Percentiles rank a stretch among this genome's conserved stretches.
phyloP scores from a whole-genome alignment of 1,140 invertebrate species.

The Cecropterus lyciades region DNA sequence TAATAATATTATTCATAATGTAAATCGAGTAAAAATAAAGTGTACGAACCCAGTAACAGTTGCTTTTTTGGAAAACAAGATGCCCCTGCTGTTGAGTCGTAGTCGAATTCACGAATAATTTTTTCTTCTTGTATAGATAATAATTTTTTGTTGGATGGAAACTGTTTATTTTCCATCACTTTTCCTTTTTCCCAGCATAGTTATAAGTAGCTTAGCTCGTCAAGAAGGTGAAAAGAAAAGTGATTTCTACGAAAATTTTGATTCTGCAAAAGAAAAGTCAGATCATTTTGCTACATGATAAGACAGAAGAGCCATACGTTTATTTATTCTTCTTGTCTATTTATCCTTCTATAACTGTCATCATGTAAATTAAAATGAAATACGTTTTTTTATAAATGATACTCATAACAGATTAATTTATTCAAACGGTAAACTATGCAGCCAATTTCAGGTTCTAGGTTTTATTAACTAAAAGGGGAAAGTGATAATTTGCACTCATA shows the following conservation, averaged over 20 bases:
- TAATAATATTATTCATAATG: not conserved
- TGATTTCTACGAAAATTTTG: conserved; percentile 53
- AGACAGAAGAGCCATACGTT: conserved; percentile 7
- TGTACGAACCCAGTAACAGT: conserved; percentile 54
- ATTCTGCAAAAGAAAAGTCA: conserved; percentile 52
- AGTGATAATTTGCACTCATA: too few species aligned
- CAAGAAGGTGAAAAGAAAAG: conserved; percentile 40
- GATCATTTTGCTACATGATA: conserved; percentile 48
- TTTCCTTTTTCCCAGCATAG: conserved; percentile 72
- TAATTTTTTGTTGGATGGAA: conserved; percentile 67
- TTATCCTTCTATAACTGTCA: not conserved
- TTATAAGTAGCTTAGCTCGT: conserved; percentile 44
- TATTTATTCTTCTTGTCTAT: conserved; percentile 18
- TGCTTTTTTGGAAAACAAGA: conserved; percentile 51
- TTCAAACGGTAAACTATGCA: too few species aligned
- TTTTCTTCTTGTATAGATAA: conserved; percentile 71
- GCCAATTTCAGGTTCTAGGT: too few species aligned
- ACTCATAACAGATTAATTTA: too few species aligned
- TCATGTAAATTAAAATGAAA: too few species aligned
- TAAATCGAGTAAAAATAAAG: not conserved
- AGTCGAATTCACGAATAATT: conserved; percentile 62
- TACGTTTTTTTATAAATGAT: too few species aligned
- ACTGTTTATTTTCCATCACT: conserved; percentile 79
- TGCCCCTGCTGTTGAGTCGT: conserved; percentile 49
- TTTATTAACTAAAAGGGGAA: too few species aligned